Conservation (phyloP, 2,888 invertebrate genomes). For the Mimas tiliae region DNA sequence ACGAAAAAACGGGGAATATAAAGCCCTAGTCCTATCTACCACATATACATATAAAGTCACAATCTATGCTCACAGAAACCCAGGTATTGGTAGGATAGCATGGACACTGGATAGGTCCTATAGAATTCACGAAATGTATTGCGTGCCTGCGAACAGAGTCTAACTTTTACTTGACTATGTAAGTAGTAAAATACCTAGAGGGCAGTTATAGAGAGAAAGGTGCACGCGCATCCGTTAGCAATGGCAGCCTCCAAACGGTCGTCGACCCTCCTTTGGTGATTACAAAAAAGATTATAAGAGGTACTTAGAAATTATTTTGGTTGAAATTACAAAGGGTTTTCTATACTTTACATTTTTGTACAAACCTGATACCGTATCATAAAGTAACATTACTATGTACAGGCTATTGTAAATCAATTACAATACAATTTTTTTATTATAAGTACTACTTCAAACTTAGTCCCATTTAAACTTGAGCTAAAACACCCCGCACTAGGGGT, state of each 20-base stretch:
- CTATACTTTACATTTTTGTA: not conserved
- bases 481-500: too few species aligned
- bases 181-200: constrained; percentile 57
- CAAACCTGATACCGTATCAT: not conserved
- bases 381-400: not conserved
- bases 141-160: too few species aligned
- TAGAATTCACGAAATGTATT: not conserved
- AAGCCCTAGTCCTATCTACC: too few species aligned
- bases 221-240: constrained; percentile 71
- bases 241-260: constrained; percentile 76
- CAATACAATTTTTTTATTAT: too few species aligned
- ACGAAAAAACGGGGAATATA: too few species aligned
- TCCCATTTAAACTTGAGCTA: too few species aligned
- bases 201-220: constrained; percentile 73
- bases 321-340: not conserved
- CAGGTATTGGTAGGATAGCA: too few species aligned
- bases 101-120: not conserved
- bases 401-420: too few species aligned
- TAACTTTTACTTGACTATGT: constrained; percentile 48
- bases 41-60: too few species aligned
- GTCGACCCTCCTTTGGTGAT: constrained; percentile 74
- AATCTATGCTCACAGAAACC: too few species aligned
- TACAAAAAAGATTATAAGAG: constrained; percentile 77
- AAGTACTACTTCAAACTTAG: too few species aligned
- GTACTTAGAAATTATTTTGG: not conserved